Evolutionary conservation across 2,797 vertebrate species (phyloP).

Genomic region (Notolabrus celidotus): DNA sequence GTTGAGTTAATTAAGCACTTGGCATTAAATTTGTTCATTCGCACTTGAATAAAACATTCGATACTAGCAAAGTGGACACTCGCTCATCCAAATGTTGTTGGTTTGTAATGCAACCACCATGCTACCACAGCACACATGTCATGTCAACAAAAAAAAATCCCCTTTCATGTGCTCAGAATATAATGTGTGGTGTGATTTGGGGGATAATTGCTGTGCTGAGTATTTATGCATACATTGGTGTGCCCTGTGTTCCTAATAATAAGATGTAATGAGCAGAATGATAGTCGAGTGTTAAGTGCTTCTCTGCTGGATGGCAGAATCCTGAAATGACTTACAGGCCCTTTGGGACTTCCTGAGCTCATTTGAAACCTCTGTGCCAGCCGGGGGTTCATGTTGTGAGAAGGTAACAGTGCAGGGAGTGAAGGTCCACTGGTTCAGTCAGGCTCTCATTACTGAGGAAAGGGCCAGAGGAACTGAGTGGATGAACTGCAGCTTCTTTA

Average conservation of each 20-base stretch:
- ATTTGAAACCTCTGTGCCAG: conserved; percentile 60
- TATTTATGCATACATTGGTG: conserved; percentile 17
- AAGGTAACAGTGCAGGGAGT: conserved; percentile 60
- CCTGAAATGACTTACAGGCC: conserved; percentile 51
- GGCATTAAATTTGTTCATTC: too few relatives aligned
- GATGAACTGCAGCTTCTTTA: conserved; percentile 47
- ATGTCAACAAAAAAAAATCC: conserved; percentile 5
- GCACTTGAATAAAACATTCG: too few relatives aligned
- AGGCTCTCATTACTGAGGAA: conserved; percentile 69
- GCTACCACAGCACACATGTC: background rate
- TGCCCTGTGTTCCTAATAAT: conserved; percentile 56
- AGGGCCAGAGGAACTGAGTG: conserved; percentile 51
- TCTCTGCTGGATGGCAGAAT: conserved; percentile 35
- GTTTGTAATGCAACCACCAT: background rate
- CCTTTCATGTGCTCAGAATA: conserved; percentile 1
- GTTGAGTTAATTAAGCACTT: too few relatives aligned
- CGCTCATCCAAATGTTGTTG: background rate
- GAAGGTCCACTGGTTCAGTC: conserved; percentile 60
- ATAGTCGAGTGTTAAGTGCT: conserved; percentile 45
- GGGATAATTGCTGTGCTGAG: conserved; percentile 18
- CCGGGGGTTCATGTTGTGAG: conserved; percentile 63
- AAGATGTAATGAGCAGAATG: conserved; percentile 53
- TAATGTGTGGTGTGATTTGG: conserved; percentile 31
- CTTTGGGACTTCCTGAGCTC: conserved; percentile 57
- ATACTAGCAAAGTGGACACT: background rate